phyloP scores from a whole-genome alignment of 92 coral and sea anemone species.

The Porites lobata region DNA sequence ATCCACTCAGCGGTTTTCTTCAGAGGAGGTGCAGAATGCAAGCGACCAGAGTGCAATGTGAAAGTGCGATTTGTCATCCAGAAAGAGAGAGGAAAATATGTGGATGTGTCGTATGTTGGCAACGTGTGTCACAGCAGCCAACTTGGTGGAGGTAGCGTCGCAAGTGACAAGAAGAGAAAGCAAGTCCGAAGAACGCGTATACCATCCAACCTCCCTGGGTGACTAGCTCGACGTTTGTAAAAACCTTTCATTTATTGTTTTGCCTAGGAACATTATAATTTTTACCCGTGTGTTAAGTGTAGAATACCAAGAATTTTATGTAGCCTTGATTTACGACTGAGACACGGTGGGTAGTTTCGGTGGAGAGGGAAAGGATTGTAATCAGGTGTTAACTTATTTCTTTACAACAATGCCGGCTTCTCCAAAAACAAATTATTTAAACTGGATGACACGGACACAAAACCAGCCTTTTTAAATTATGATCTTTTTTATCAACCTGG shows the following conservation, averaged over 20 bases:
- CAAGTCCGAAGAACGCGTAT: constrained; percentile 14
- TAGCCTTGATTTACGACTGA: too few species aligned
- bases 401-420: background rate
- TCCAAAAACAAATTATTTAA: background rate
- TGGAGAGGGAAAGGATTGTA: too few species aligned
- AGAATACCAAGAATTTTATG: too few species aligned
- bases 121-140: constrained; percentile 44
- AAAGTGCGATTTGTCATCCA: constrained; percentile 57
- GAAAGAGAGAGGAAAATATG: constrained; percentile 53
- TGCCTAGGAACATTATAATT: background rate
- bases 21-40: constrained; percentile 58
- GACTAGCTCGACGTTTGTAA: background rate
- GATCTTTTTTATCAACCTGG: too few species aligned
- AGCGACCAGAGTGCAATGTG: constrained; percentile 61
- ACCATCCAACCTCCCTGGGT: background rate
- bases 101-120: constrained; percentile 48
- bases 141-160: constrained; percentile 38
- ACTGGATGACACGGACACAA: too few species aligned
- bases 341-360: too few species aligned
- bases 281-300: background rate
- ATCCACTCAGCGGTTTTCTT: constrained; percentile 64
- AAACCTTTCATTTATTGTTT: background rate
- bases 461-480: too few species aligned
- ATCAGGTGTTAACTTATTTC: too few species aligned
- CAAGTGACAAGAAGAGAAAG: constrained; percentile 26